Evolutionary conservation across 2,113 vertebrate species (phyloP).

Genomic region (Aix galericulata): DNA sequence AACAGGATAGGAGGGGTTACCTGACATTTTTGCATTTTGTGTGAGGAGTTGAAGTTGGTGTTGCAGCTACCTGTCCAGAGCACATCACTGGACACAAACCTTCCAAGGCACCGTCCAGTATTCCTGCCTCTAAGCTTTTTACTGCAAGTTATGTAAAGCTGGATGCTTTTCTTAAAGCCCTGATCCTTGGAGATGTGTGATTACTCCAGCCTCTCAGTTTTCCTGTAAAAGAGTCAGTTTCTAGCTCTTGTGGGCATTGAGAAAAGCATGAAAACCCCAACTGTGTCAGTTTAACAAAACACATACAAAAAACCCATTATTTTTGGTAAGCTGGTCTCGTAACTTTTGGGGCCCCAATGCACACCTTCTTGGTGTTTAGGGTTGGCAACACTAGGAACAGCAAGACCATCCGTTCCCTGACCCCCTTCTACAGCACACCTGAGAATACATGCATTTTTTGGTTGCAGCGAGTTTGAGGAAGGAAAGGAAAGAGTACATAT

Average conservation of each 20-base stretch:
- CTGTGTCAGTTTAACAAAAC: neutral
- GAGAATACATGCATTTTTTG: neutral
- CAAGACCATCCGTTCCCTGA: neutral
- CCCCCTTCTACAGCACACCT: neutral
- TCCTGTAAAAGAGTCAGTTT: neutral
- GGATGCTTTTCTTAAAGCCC: neutral
- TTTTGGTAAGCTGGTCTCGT: neutral
- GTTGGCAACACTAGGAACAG: neutral
- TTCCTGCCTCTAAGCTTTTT: neutral
- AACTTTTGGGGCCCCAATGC: neutral
- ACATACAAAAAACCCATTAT: neutral
- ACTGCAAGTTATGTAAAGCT: neutral
- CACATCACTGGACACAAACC: neutral
- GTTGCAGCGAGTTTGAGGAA: neutral
- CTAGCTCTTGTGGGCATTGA: neutral
- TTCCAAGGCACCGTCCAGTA: neutral
- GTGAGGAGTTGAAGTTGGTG: neutral
- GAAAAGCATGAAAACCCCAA: neutral
- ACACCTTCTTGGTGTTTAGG: neutral
- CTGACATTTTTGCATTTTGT: neutral
- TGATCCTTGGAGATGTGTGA: neutral
- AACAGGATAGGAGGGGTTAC: neutral
- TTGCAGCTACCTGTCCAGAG: accelerated
- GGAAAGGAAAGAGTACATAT: neutral
- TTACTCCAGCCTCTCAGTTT: neutral